Base-by-base conservation (phyloP, 2,888 invertebrate genomes). In the Chloroclystis v-ata region DNA sequence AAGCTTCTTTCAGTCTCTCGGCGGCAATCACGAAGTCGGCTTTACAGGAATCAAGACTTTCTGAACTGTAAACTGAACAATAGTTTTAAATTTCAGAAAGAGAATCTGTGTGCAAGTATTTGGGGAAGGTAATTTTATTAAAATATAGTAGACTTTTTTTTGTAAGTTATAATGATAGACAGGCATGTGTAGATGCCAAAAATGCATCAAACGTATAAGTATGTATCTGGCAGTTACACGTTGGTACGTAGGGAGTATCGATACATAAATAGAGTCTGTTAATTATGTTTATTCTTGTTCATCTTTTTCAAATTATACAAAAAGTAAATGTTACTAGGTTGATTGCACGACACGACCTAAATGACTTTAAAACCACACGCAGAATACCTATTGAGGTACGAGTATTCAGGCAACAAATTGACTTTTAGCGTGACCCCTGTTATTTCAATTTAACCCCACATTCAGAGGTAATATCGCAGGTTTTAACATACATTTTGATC, bases 401-500 rank as follows among this genome's bases (percentile, higher is more conserved):
- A 20, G 20, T 5, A 46, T 49, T 32, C 44, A 37, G 45, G 49
- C 39, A 39, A 52, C 54, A 59, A 59, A 56, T 63, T 57, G 59
- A 60, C 60, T 63, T 63, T 67, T 64, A 57, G 60, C 54, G 56
- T 60, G 61, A 66, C 64, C 66, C 64, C 61, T 65, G 68, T 66
- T 69, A 69, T 75, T 72, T 71, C 71, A 73, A 72, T 71, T 70
- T 66, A 60, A 57, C 60, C 56, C 57, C 56, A 52, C 60, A 62
- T 64, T 69, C 54, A 60, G 63, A 69, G 67, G 70, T 71, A 69
- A 69, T 67, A 69, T 65, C 63, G 59, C 59, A 64, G 67, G 68
- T 69, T 75, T 75, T 75, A 72, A 72, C 75, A 77, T 75, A 74
- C 62, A 74, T 76, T 47, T 76, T 77, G 75, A 75, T 75, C 69